Evolutionary conservation across 2,113 vertebrate species (phyloP), one percentile per base, ranked within the genome.

Genomic region (Epinephelus lanceolatus): DNA sequence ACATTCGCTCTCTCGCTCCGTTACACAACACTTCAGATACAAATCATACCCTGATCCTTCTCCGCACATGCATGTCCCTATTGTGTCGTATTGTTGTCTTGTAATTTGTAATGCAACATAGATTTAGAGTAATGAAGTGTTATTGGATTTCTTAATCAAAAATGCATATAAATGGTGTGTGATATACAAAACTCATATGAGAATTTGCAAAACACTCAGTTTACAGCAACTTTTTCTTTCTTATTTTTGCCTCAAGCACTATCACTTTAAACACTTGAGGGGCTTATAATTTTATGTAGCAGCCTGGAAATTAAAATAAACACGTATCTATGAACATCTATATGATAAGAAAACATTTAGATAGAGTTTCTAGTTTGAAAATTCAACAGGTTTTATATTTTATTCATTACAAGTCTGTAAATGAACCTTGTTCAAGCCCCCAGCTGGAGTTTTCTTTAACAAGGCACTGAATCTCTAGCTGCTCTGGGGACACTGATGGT

Each of bases 391-490:
- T 19, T 55, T 67, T 9, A 33, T 47, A 55, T 33, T 5, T 0
- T 7, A 17, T 79, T 56, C 27, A 71, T 78, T 33, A 7, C 19
- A 47, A 25, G 21, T n/a, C 17, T 73, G 40, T 33, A 53, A 21
- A 61, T 49, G n/a, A 45, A 23, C 25, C 23, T 60, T 49, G 19
- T 27, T 63, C 2, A 55, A 66, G 57, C 45, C 30, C 19, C 5
- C 57, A 60, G 42, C 19, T 55, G 15, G 47, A 7, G 12, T 19
- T 21, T 51, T 42, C 17, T 30, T 57, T 33, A 80, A 75, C 47
- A 71, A 40, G 53, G 77, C 53, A 66, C 33, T 85, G 57, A 53
- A 52, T 76, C 27, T 84, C 59, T n/a, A 13, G 52, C 49, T 42
- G 51, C 70, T 66, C 53, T 60, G 37, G 56, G 30, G 55, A 75